Base-by-base conservation (phyloP, 2,888 invertebrate species). In the Gibbula magus region DNA sequence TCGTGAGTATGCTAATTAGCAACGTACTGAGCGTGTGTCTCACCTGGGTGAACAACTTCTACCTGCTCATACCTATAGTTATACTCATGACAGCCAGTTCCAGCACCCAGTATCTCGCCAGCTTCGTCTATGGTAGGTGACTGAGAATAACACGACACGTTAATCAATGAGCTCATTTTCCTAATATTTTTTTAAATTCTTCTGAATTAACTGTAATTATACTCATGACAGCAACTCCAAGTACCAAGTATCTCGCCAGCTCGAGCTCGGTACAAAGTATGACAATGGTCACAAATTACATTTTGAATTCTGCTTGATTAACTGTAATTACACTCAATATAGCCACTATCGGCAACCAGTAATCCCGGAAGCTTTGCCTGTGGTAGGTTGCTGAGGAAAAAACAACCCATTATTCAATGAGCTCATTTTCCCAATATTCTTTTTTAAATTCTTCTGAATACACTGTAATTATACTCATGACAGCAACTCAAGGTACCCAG, bases 71-170 rank as follows among this genome's bases (percentile, higher is more conserved):
- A 25, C 61, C 61, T 29, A 13, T 61, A 61, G 29, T 61, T 25
- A 61, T 61, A 25, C 29, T 61, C 29, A 61, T 61, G 61, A 61
- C 61, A 18, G 61, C 61, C 16, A 29, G 61, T 5, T 61, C 61
- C 13, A 61, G 61, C 61, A 61, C 61, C 18, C 61, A 61, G 61
- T 61, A 61, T n/a, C 61, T 61, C 29, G 61, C 61, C 29, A 61
- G 61, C 22, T 61, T 61, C 22, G 61, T 61, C 61, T 61, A 29
- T 7, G 61, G 61, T 61, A 18, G 16, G 29, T 61, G 10, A 29
- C 45, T n/a, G n/a, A n/a, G n/a, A n/a, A n/a, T n/a, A n/a, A n/a
- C n/a, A n/a, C n/a, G n/a, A n/a, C n/a, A n/a, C n/a, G n/a, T n/a
- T n/a, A n/a, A n/a, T n/a, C n/a, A n/a, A n/a, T n/a, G n/a, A n/a